Percentiles rank a stretch among this genome's conserved stretches.
phyloP scores from a whole-genome alignment of 1,140 invertebrate genomes.

The Planococcus citri region DNA sequence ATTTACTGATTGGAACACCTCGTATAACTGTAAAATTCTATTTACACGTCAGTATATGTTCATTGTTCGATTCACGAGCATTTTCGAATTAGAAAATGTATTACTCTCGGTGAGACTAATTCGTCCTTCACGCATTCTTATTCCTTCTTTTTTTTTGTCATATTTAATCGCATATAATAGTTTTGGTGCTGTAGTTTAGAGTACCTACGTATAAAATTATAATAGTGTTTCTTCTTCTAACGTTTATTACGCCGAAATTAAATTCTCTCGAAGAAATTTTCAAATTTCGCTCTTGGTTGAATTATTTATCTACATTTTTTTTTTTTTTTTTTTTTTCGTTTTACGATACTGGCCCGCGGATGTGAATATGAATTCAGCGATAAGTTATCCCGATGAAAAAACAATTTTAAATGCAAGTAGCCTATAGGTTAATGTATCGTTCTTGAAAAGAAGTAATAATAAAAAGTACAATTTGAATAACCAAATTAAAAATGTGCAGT shows the following conservation, averaged over 20 bases:
- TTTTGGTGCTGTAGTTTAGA: background rate
- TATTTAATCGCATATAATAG: background rate
- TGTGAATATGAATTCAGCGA: no score
- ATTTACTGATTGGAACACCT: background rate
- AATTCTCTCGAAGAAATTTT: no score
- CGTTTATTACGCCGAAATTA: no score
- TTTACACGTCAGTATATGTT: background rate
- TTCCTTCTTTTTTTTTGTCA: background rate
- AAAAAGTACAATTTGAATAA: background rate
- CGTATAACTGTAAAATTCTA: background rate
- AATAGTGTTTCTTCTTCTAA: no score
- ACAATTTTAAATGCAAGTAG: no score
- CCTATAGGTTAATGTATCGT: background rate
- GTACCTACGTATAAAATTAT: no score
- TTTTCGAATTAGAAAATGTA: background rate
- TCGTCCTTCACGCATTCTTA: conserved; percentile 5
- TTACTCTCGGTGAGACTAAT: background rate
- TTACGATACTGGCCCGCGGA: no score
- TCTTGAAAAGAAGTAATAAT: background rate
- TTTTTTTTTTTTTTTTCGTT: no score
- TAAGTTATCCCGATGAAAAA: no score
- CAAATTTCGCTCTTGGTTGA: no score
- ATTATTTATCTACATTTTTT: no score
- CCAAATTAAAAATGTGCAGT: background rate
- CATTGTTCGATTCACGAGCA: background rate